Base-by-base conservation (phyloP, 2,888 invertebrate genomes). In the Lacanobia wlatinum region DNA sequence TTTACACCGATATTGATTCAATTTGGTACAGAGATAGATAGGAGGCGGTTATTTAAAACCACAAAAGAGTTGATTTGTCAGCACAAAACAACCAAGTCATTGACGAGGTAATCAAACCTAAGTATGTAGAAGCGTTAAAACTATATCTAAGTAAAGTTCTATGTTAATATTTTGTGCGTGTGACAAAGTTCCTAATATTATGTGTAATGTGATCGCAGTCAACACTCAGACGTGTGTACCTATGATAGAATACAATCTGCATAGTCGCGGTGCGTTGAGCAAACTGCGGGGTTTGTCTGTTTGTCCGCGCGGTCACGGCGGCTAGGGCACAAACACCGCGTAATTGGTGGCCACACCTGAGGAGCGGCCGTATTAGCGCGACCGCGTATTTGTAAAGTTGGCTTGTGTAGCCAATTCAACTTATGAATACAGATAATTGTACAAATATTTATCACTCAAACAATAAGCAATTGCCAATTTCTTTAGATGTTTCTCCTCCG, bases 311-410 rank as follows among this genome's bases (percentile, higher is more conserved):
- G 18, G 73, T 40, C 34, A 6, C 40, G 46, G 56, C 8, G 38
- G 66, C 59, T 18, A 10, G 58, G 18, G 28, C 43, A 34, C 74
- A 80, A 78, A 78, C 55, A 82, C 48, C 64, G 55, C 60, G 77
- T 85, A 86, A 86, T 86, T 83, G 72, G 77, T 78, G 73, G 80
- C 53, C 61, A 69, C 86, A 86, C 86, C 84, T 85, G 83, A 68
- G 65, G 23, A 34, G 72, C 70, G 65, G 70, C 60, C 58, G 59
- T 50, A 40, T 52, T 52, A 70, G 21, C 52, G 28, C 9, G 23
- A 40, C 70, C 74, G 23, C 63, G 46, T 43, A 23, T 65, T 70
- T 55, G n/a, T 21, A 38, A 38, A 53, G 59, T 7, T 40, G 21
- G 21, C 58, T 12, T 38, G 7, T 7, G 16, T 46, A 48, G 48